A percentile compares a stretch with the other conserved stretches of the same genome.
Conservation (phyloP, 1,140 invertebrate species). For the Agraylea sexmaculata region DNA sequence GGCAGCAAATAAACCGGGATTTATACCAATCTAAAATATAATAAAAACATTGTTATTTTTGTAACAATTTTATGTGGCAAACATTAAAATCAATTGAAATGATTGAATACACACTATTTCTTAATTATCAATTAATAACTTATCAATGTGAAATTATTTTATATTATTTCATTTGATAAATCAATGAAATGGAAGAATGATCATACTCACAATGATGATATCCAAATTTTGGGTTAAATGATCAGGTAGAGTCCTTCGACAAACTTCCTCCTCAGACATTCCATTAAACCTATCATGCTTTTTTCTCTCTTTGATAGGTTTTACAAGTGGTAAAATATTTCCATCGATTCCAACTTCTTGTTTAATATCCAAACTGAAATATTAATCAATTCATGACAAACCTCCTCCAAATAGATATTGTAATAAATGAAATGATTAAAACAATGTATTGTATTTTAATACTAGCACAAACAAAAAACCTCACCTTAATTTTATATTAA, state of each 20-base stretch:
- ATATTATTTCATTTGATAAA: no score
- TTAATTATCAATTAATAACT: conserved; percentile 3
- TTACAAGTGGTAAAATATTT: conserved; percentile 26
- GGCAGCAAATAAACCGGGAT: conserved; percentile 91
- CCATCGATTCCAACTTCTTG: conserved; percentile 46
- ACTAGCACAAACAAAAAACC: no score
- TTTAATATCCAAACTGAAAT: conserved; percentile 50
- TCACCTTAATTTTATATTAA: no score
- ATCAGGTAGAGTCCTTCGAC: conserved; percentile 84
- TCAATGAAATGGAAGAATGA: conserved; percentile 22
- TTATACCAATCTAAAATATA: conserved; percentile 81
- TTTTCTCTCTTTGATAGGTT: conserved; percentile 77
- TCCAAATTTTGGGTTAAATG: conserved; percentile 85
- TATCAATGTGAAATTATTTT: no score
- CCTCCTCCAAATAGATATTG: conserved; percentile 18
- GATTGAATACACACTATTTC: background rate
- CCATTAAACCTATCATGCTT: conserved; percentile 95
- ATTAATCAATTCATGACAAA: background rate
- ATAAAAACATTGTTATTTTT: background rate
- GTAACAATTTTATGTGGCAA: background rate
- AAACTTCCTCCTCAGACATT: conserved; percentile 92
- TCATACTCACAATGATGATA: conserved; percentile 90
- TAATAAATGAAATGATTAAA: no score
- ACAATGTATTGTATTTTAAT: no score
- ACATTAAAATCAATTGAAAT: background rate